These are phyloP conservation scores for Aphelenchoides avenae DNA, from an alignment of 1,140 invertebrate species.

Conservation along the genomic window DNA sequence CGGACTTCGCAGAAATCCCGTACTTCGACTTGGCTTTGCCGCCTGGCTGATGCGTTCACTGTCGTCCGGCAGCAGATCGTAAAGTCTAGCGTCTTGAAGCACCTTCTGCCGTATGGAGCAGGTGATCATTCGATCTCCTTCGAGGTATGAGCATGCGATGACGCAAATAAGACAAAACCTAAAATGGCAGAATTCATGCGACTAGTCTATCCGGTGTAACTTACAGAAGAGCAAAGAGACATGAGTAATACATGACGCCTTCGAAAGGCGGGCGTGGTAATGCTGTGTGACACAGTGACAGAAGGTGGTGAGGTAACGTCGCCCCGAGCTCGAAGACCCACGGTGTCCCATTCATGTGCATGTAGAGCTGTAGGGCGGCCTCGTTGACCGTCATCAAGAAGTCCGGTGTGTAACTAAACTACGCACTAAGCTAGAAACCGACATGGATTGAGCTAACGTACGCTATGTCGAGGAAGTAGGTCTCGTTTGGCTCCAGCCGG, in stretches of 20 bases:
- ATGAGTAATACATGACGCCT: conserved; percentile 69
- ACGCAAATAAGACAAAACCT: conserved; percentile 69
- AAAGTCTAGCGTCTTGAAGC: too few species aligned
- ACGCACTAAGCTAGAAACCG: conserved; percentile 26
- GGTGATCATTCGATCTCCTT: conserved; percentile 70
- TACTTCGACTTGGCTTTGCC: conserved; percentile 5
- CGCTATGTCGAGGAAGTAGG: conserved; percentile 79
- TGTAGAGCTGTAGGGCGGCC: conserved; percentile 64
- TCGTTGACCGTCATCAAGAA: conserved; percentile 78
- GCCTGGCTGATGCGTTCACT: not conserved
- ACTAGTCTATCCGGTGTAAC: conserved; percentile 8
- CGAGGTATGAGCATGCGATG: conserved; percentile 70
- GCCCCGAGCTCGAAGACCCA: conserved; percentile 75
- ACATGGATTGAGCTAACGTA: conserved; percentile 50
- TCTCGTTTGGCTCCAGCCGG: conserved; percentile 73
- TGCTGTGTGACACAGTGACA: conserved; percentile 71
- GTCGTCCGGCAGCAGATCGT: too few species aligned
- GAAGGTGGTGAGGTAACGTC: conserved; percentile 72
- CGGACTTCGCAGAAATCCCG: too few species aligned
- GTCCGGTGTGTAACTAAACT: conserved; percentile 76
- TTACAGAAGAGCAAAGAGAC: conserved; percentile 61
- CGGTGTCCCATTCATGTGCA: conserved; percentile 64
- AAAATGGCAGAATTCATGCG: conserved; percentile 59
- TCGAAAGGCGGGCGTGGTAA: conserved; percentile 78
- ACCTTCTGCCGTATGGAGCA: conserved; percentile 62